Conservation (phyloP, 2,113 vertebrate genomes). For the Bombycilla garrulus region DNA sequence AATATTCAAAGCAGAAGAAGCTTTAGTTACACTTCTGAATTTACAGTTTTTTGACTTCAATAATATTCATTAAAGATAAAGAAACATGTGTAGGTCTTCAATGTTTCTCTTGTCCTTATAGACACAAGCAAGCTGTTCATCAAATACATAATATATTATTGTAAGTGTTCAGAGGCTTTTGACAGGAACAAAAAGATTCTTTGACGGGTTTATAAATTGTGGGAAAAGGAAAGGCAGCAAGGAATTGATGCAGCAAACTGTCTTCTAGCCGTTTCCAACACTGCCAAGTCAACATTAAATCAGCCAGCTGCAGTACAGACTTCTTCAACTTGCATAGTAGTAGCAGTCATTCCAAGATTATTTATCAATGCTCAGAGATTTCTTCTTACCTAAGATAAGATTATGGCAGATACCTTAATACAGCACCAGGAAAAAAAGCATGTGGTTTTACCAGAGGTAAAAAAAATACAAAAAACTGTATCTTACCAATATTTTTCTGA, state of each 20-base stretch:
- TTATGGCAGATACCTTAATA: neutral
- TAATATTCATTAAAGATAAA: neutral
- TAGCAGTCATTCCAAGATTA: neutral
- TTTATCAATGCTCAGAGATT: neutral
- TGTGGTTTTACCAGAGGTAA: neutral
- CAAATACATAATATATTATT: neutral
- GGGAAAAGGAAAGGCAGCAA: neutral
- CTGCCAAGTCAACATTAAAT: neutral
- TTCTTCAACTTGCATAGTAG: neutral
- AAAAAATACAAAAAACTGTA: neutral
- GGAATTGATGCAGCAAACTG: neutral
- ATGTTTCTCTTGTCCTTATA: neutral
- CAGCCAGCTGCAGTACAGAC: neutral
- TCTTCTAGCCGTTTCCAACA: neutral
- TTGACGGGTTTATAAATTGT: neutral
- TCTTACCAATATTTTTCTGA: conserved; percentile 76
- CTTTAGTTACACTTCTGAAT: neutral
- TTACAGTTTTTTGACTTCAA: neutral
- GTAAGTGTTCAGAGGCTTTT: neutral
- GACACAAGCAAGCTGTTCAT: neutral
- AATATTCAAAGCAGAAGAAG: neutral
- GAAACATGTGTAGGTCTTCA: neutral
- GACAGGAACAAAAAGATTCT: neutral
- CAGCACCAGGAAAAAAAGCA: neutral
- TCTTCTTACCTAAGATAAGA: neutral